Base-by-base conservation (phyloP, 2,113 vertebrate genomes). In the Pyxicephalus adspersus region DNA sequence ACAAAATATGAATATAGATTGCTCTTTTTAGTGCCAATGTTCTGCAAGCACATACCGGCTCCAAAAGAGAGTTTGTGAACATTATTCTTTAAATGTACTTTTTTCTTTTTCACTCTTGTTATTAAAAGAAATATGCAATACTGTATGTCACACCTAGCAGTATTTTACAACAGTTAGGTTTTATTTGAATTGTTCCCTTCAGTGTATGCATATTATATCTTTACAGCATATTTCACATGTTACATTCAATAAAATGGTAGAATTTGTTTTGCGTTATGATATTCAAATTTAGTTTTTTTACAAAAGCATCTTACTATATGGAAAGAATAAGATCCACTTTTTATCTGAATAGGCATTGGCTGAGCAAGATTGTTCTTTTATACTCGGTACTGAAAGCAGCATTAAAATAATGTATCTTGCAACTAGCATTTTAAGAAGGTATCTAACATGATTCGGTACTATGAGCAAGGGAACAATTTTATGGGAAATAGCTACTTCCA, bases 401-500 rank as follows among this genome's bases (percentile, higher is more conserved):
- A 81, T 65, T 74, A 74, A 57, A 38, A 83, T 85, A 86, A 83
- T 84, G 82, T 73, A 75, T 75, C 81, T 54, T 76, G 85, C 85
- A 85, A 84, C 70, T 61, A 61, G 82, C 79, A 86, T 78, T 71
- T 79, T 50, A 78, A 71, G 70, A 68, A 11, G 11, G n/a, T 64
- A 81, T 61, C 34, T 17, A 26, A 51, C 17, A 79, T 83, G 52
- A 74, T 84, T 80, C 84, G 81, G 58, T 25, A n/a, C 80, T 85
- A 52, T 67, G 87, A 85, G 84, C 80, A 52, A 29, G 60, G 83
- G 80, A 74, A 74, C 84, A 79, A 83, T 72, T 38, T 83, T 88
- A 90, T 91, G 88, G 28, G 86, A 85, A 92, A 91, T 78, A 45
- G 64, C 85, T 77, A 82, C 61, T 85, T 86, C 88, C 86, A 76